Evolutionary conservation across 2,113 vertebrate genomes (phyloP), one percentile per base, ranked within the genome.

Genomic region (Lethenteron reissneri): DNA sequence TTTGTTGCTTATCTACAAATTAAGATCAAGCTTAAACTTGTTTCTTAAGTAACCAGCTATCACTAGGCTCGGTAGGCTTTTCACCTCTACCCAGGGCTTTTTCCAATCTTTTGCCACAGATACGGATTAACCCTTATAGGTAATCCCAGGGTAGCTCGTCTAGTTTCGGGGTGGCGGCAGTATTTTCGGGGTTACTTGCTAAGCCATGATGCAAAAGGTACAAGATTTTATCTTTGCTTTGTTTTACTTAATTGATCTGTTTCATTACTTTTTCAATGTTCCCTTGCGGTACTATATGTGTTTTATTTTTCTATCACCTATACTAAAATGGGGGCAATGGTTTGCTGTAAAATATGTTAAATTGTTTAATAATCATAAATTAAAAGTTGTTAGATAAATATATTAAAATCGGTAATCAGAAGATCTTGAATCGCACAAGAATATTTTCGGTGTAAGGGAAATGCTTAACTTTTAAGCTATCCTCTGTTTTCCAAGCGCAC

Each of bases 141-240:
- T 76, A 78, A 75, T 73, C 74, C 73, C 56, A 75, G 56, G 77
- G 76, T 79, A 76, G 78, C 77, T 80, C 76, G 69, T 70, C 15
- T 75, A 74, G 75, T 78, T 78, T 77, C 76, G 78, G 77, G 74
- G 73, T 1, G 1, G n/a, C 57, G 73, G 72, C 76, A 76, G 76
- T 69, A 70, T 76, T 69, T 56, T 2, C 75, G 8, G 0, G 1
- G 21, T 77, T 76, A 8, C 74, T 79, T 2, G 75, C 75, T 79
- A 79, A 72, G 77, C 76, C 78, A 78, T 79, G 79, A 80, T 80
- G 78, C 79, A 78, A 79, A 78, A 79, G 79, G 79, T 80, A 80
- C 76, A 68, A 79, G 77, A 1, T 0, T 3, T n/a, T 41, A 12
- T 74, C 77, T 78, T 72, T 78, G 76, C 76, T 79, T 74, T 25